Evolutionary conservation across 2,113 vertebrate species (phyloP), one percentile per base, ranked within the genome.

Genomic region (Vombatus ursinus): DNA sequence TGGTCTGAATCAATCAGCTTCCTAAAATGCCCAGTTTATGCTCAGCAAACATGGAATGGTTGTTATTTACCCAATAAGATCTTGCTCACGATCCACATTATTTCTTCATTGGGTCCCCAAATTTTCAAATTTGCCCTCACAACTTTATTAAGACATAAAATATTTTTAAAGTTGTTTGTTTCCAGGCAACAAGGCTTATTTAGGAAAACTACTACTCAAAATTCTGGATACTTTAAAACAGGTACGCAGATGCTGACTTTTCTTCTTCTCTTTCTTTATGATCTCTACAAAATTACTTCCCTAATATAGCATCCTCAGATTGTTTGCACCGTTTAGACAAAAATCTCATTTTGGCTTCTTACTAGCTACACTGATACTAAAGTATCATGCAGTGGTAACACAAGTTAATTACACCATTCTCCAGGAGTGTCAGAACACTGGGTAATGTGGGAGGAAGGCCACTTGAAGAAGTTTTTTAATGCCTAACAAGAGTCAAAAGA

Each of bases 341-440:
- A 95, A 90, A 50, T 3, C 91, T 95, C 48, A n/a, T 95, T 97
- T 97, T 53, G 94, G 92, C 57, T 47, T 92, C 91, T 96, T 93
- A 92, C 48, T 96, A 97, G 89, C 89, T 95, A 92, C 50, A 94
- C 37, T 96, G 52, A 51, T 92, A 77, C 49, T 48, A 50, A 94
- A 97, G 53, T 95, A 93, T 95, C 91, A 93, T 0, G 0, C 1
- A 90, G 68, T 9, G 51, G 57, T 68, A 84, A 92, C 94, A 96
- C 51, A 90, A 94, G 53, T 93, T 96, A 91, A 95, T 96, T 94
- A 53, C 31, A 50, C 53, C 84, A 89, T 98, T 97, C 90, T 95
- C n/a, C 37, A 0, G 0, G 37, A 93, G 48, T 28, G 4, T 93
- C 94, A 96, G 77, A 97, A 92, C 48, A 90, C 48, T 54, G 47